Base-by-base conservation (phyloP, 2,888 invertebrate species). In the Euspilapteryx auroguttella region DNA sequence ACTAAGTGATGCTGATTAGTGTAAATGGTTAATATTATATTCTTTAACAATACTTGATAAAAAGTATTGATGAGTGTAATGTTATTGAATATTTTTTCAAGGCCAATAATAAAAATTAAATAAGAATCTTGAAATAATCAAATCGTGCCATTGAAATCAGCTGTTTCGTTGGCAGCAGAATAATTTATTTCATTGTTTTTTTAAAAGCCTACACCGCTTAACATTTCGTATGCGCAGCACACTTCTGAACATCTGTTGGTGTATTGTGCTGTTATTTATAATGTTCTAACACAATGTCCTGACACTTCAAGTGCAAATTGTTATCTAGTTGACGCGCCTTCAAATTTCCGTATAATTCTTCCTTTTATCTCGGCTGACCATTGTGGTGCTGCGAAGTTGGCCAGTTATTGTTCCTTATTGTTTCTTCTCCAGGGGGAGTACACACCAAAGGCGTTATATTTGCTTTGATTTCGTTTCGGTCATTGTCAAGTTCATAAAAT, bases 321-420 rank as follows among this genome's bases (percentile, higher is more conserved):
- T 71, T 49, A 61, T 65, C 65, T 59, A 64, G 61, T 63, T 54
- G 49, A 55, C 58, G 58, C 62, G 58, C 66, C 64, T 59, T 45
- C 38, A 65, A 61, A 69, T 66, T 64, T 69, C 68, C 64, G 58
- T 71, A 61, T 75, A 75, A 73, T 68, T 59, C 61, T 58, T 48
- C 39, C 58, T 47, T 62, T 73, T 69, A 64, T 71, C 56, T 73
- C 57, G 57, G 45, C 42, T 44, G 33, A 41, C 51, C 45, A 62
- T 73, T 71, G 68, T 69, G 62, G 62, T n/a, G n/a, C n/a, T 36
- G 49, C 55, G 43, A 50, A 63, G 61, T 55, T 55, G 58, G 47
- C 65, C 61, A 71, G 73, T 69, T 64, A 65, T 62, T 61, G 46
- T 37, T 42, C 45, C 65, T 65, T 57, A 66, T 66, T 68, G 64